phyloP scores from a whole-genome alignment of 2,888 invertebrate species.

The Pasiphila rectangulata region DNA sequence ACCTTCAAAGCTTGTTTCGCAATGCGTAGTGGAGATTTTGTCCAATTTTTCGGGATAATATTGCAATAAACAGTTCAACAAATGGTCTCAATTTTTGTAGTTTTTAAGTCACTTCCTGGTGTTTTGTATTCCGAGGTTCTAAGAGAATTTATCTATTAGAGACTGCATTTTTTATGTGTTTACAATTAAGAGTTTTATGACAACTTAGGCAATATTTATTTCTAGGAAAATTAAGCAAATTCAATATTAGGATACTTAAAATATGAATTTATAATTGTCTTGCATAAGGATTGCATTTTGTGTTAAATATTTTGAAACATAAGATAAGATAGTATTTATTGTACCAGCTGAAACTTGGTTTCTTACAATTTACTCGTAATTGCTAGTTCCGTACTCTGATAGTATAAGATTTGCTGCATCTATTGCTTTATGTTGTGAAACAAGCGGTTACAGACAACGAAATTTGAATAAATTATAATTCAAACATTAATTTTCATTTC shows the following conservation, averaged over 20 bases:
- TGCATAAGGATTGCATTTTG: conserved; percentile 27
- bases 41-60: too few species aligned
- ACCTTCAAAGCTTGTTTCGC: background rate
- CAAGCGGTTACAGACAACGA: conserved; percentile 53
- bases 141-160: conserved; percentile 51
- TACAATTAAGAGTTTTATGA: conserved; percentile 51
- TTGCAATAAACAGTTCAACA: too few species aligned
- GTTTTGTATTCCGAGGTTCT: conserved; percentile 21
- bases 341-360: conserved; percentile 8
- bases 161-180: conserved; percentile 55
- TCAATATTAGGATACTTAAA: conserved; percentile 45
- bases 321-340: conserved; percentile 10
- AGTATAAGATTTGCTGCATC: conserved; percentile 5
- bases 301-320: conserved; percentile 13
- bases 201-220: conserved; percentile 65
- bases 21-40: too few species aligned
- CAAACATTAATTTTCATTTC: conserved; percentile 29
- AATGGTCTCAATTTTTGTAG: background rate
- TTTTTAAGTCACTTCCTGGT: conserved; percentile 9
- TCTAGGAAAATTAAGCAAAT: conserved; percentile 51
- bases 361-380: conserved; percentile 8
- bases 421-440: conserved; percentile 34
- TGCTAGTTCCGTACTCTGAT: conserved; percentile 5
- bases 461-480: conserved; percentile 55
- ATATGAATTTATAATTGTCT: conserved; percentile 32